phyloP scores from a whole-genome alignment of 2,888 invertebrate genomes.

The Hirtodrosophila trivittata region DNA sequence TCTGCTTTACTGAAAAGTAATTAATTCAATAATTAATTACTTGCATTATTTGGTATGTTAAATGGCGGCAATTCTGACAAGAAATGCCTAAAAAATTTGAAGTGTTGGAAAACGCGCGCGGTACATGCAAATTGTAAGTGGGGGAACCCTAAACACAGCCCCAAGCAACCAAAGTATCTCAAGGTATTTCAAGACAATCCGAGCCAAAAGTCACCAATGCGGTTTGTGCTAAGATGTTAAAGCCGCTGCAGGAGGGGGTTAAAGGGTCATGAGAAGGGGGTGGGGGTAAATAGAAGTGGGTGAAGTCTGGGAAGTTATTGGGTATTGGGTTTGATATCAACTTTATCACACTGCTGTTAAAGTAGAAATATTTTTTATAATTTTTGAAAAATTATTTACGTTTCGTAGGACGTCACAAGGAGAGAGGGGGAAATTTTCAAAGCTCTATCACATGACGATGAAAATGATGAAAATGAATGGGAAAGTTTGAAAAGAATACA shows the following conservation, averaged over 20 bases:
- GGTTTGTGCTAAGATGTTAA: neutral
- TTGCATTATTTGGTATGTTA: constrained; percentile 69
- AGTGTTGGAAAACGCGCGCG: constrained; percentile 51
- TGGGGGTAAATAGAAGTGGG: neutral
- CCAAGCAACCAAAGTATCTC: constrained; percentile 9
- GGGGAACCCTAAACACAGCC: constrained; percentile 6
- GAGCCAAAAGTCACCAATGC: constrained; percentile 68
- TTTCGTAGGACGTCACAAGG: constrained; percentile 32
- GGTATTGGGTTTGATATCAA: constrained; percentile 31
- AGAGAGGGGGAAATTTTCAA: constrained; percentile 2
- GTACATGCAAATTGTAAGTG: constrained; percentile 53
- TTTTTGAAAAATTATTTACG: constrained; percentile 43
- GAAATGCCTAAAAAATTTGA: constrained; percentile 25
- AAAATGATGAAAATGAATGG: neutral
- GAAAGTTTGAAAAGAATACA: constrained; percentile 19
- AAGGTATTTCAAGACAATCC: constrained; percentile 44
- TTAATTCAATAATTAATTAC: constrained; percentile 30
- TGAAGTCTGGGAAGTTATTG: neutral
- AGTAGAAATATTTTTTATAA: constrained; percentile 9
- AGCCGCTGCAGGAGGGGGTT: neutral
- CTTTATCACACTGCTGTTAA: constrained; percentile 33
- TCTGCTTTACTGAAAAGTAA: constrained; percentile 40
- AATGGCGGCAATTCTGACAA: constrained; percentile 79
- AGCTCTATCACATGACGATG: constrained; percentile 41
- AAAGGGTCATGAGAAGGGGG: neutral